Evolutionary conservation across 1,140 invertebrate species (phyloP).

Genomic region (Pseudomyrmex gracilis): DNA sequence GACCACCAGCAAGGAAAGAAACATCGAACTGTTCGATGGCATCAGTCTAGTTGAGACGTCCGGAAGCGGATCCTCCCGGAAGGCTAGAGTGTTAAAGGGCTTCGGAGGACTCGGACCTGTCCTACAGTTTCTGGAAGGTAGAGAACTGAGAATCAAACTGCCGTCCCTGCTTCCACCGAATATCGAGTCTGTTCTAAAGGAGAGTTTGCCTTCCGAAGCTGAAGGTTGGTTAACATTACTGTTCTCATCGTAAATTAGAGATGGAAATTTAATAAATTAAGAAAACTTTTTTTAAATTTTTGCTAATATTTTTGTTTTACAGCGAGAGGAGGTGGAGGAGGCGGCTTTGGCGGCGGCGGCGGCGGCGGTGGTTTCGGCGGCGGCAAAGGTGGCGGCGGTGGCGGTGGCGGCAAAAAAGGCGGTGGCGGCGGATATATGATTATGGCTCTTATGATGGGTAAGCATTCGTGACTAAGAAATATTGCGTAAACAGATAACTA

Average conservation of each 20-base stretch:
- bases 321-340: conserved; percentile 62
- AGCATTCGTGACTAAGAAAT: conserved; percentile 66
- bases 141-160: conserved; percentile 90
- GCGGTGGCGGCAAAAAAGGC: conserved; percentile 80
- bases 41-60: conserved; percentile 86
- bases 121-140: conserved; percentile 88
- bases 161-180: conserved; percentile 86
- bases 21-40: conserved; percentile 87
- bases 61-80: conserved; percentile 77
- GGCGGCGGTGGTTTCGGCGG: conserved; percentile 62
- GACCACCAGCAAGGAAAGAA: conserved; percentile 76
- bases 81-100: conserved; percentile 84
- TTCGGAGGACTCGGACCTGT: conserved; percentile 86
- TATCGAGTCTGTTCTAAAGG: conserved; percentile 76
- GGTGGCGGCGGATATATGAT: conserved; percentile 85
- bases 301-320: conserved; percentile 62
- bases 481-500: neutral
- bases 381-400: conserved; percentile 64
- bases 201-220: conserved; percentile 72
- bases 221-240: conserved; percentile 66
- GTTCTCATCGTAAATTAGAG: neutral
- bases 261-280: neutral
- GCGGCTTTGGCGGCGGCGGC: conserved; percentile 50
- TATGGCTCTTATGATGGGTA: conserved; percentile 91
- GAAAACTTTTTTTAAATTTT: neutral